phyloP scores from a whole-genome alignment of 2,888 invertebrate genomes.

The Tridacna crocea region DNA sequence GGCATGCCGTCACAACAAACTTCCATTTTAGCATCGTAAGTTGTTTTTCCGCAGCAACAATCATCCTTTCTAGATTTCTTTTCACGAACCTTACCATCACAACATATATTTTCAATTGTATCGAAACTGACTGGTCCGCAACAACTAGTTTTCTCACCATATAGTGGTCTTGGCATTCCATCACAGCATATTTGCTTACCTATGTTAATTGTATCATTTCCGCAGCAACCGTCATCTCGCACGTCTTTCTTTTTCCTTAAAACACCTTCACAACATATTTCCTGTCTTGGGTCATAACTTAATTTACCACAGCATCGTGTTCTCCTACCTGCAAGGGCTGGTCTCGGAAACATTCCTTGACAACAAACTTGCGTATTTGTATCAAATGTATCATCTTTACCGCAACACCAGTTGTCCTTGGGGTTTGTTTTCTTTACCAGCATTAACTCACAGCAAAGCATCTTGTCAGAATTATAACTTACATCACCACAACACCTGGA shows the following conservation, averaged over 20 bases:
- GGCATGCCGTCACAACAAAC: slow-evolving; percentile 52
- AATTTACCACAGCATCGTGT: slow-evolving; percentile 51
- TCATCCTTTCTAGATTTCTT: slow-evolving; percentile 51
- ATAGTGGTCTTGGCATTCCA: slow-evolving; percentile 32
- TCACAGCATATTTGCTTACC: slow-evolving; percentile 47
- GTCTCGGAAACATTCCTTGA: slow-evolving; percentile 49
- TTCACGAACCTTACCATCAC: slow-evolving; percentile 43
- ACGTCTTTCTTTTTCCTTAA: slow-evolving; percentile 32
- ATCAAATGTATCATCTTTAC: slow-evolving; percentile 43
- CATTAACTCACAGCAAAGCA: slow-evolving; percentile 46
- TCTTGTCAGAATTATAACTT: slow-evolving; percentile 35
- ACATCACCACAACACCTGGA: slow-evolving; percentile 47
- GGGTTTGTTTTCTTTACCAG: slow-evolving; percentile 33
- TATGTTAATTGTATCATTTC: slow-evolving; percentile 46
- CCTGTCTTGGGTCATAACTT: slow-evolving; percentile 39
- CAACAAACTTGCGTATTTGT: slow-evolving; percentile 49
- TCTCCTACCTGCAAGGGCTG: slow-evolving; percentile 36
- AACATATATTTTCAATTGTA: slow-evolving; percentile 40
- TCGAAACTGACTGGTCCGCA: slow-evolving; percentile 50
- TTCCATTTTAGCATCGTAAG: slow-evolving; percentile 48
- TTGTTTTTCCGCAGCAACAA: slow-evolving; percentile 56
- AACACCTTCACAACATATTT: slow-evolving; percentile 46
- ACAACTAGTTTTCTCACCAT: slow-evolving; percentile 43
- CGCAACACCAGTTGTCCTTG: slow-evolving; percentile 59
- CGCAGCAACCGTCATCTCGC: slow-evolving; percentile 49